phyloP scores from a whole-genome alignment of 2,888 invertebrate species.

The Cheilosia impressa region DNA sequence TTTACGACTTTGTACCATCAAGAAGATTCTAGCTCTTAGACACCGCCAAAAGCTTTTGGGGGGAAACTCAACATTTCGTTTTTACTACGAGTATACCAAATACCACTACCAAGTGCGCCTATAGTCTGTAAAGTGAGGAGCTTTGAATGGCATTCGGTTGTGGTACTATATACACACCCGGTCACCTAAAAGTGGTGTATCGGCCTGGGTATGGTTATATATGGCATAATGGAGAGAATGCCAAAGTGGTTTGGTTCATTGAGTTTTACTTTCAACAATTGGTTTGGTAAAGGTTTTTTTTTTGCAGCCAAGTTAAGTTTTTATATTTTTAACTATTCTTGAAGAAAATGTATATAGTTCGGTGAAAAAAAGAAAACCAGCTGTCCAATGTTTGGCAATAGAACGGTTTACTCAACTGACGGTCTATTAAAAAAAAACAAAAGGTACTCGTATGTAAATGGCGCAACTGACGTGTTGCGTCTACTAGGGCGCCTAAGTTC shows the following conservation, averaged over 20 bases:
- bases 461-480: no score
- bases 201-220: slow-evolving; percentile 60
- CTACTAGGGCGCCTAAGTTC: no score
- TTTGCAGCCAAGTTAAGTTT: no score
- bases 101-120: slow-evolving; percentile 12
- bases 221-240: slow-evolving; percentile 72
- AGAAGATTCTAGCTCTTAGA: slow-evolving; percentile 55
- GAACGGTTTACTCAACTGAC: no score
- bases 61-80: slow-evolving; percentile 24
- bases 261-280: slow-evolving; percentile 75
- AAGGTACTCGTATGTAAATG: no score
- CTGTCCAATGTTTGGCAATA: no score
- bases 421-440: no score
- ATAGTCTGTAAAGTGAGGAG: slow-evolving; percentile 25
- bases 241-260: slow-evolving; percentile 73
- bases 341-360: no score
- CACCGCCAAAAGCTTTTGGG: slow-evolving; percentile 22
- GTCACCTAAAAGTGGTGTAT: slow-evolving; percentile 59
- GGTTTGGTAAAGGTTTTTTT: slow-evolving; percentile 40
- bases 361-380: no score
- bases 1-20: neutral
- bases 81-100: slow-evolving; percentile 1
- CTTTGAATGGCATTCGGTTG: slow-evolving; percentile 66
- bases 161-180: slow-evolving; percentile 56
- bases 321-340: no score